Base-by-base conservation (phyloP, 2,888 invertebrate species). In the Tetragonisca angustula region DNA sequence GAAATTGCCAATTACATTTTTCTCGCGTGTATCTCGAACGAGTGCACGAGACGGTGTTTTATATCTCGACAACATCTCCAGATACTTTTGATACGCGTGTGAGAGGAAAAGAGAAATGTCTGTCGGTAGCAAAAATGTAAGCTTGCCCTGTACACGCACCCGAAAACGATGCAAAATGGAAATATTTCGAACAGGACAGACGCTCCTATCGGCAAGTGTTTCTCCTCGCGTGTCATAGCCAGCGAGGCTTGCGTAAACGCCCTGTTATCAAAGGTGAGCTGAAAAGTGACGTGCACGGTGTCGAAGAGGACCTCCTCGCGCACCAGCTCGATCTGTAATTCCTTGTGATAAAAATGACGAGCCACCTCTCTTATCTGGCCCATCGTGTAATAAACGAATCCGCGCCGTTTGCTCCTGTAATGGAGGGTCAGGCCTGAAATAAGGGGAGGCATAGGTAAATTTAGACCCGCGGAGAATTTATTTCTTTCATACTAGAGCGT, bases 161-260 rank as follows among this genome's bases (percentile, higher is more conserved):
- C 98, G 94, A 99, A 99, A 64, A 99, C 98, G 89, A 99, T 97
- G 95, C 99, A 98, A 95, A 99, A 99, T 2, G 99, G 99, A 94
- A 99, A 99, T 92, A 99, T 98, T 94, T 99, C 99, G 92, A 99
- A 99, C 68, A 99, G 95, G 49, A 98, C 97, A 17, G 98, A 97
- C 0, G 98, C 98, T 92, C 97, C 97, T 89, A 98, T 97, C 13
- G 98, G 98, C 89, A 98, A 95, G 94, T 98, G 98, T 94, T 98
- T 98, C 93, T 98, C 98, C 92, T 98, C 98, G 54, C 98, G 96
- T 2, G 97, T 97, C 97, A 98, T 97, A 49, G 97, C 97, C 89
- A 98, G 95, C 0, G 97, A 97, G 4, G 98, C 97, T 73, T 98
- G 95, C 0, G 97, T 97, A 93, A 98, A 98, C 2, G 98, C 98